Evolutionary conservation across 2,113 vertebrate genomes (phyloP), one percentile per base, ranked within the genome.

Genomic region (Ia io): DNA sequence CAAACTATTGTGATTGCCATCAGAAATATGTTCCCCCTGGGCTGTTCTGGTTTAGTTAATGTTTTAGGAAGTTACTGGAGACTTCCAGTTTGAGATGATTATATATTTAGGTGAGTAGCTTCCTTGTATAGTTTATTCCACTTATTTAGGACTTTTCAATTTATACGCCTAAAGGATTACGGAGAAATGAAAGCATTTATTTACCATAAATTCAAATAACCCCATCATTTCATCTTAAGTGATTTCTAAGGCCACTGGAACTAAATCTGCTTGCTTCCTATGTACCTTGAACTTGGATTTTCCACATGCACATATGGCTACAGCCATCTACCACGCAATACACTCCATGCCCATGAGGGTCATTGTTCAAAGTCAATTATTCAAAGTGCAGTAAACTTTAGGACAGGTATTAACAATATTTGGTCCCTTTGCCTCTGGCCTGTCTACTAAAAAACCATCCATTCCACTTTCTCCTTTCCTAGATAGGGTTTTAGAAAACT

Each of bases 361-460:
- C 77, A 91, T 77, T 87, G 63, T 80, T 91, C 87, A 89, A 94
- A 88, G 83, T 78, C 77, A 79, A 65, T 79, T 94, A 83, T 77
- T 90, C 65, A 18, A 76, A 94, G 37, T 40, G 22, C 51, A 80
- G 47, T 32, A 74, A 85, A 47, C 56, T 89, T 86, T 11, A 70
- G 51, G 67, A 59, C 65, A 84, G 14, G 10, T 25, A n/a, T 85
- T 56, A 93, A 74, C 88, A 71, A 84, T 65, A 79, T 69, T 70
- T 28, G 3, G 20, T 78, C 44, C 30, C 88, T 47, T 83, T 74
- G 78, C 78, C 82, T 89, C 83, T 49, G 44, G 86, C 23, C n/a
- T 84, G 30, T 70, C 83, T 77, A 47, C 44, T 59, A 53, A 59
- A 93, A 17, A 59, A 51, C 73, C 49, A 88, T 86, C 76, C 87